Base-by-base conservation (phyloP, 2,888 invertebrate species). In the Nycteola revayana region DNA sequence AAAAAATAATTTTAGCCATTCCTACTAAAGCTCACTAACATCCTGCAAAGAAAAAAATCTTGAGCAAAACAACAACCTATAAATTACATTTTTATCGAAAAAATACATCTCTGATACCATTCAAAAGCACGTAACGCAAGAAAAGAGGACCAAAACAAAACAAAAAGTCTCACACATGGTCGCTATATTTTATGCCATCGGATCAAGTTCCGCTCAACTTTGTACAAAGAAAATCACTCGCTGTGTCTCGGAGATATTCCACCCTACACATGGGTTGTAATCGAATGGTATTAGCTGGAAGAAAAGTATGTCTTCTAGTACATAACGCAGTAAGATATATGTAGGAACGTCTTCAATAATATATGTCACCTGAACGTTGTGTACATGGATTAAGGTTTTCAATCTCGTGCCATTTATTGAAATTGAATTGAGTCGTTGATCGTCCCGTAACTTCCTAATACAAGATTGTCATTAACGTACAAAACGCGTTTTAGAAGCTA, bases 351-450 rank as follows among this genome's bases (percentile, higher is more conserved):
- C 41, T 47, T 38, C 33, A 21, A 42, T 45, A 51, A 55, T 51
- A 32, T 41, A n/a, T n/a, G n/a, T n/a, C n/a, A 43, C 42, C 30
- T 42, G 24, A 29, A 17, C 38, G 33, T 35, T 59, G 51, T 49
- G 28, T 47, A 59, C 44, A 46, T 46, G 51, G 51, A 51, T 59
- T 55, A 55, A 39, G 56, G 44, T 37, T 43, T 54, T 40, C 57
- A 51, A 59, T 57, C 49, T 51, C 43, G 41, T 41, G 36, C 39
- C 49, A 45, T 51, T 59, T 55, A 59, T 59, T 59, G 56, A 57
- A 59, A 51, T 59, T 47, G 44, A 51, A 51, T 55, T 29, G 39
- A 42, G 37, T 31, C 34, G 36, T 47, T 55, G 60, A 57, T 59
- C 49, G 40, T 51, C 23, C 39, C 31, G 25, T 51, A 42, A 59